phyloP scores from a whole-genome alignment of 2,797 vertebrate genomes.

The Sebastiscus albofasciatus region DNA sequence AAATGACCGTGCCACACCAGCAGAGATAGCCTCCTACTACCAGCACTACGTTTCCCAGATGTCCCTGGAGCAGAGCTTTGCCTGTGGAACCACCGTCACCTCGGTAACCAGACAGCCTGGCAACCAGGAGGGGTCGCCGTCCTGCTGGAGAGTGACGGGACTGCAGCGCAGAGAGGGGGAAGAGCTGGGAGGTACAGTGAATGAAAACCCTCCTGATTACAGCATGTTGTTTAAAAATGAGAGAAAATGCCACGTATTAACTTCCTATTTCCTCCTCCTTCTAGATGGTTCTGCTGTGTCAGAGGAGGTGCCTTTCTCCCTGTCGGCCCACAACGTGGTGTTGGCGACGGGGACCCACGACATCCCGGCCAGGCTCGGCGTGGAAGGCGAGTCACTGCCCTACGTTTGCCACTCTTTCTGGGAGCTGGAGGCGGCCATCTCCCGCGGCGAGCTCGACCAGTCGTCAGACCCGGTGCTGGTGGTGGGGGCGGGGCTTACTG shows the following conservation, averaged over 20 bases:
- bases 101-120: slow-evolving; percentile 68
- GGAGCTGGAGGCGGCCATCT: slow-evolving; percentile 83
- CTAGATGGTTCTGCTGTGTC: slow-evolving; percentile 54
- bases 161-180: slow-evolving; percentile 66
- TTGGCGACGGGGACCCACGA: slow-evolving; percentile 87
- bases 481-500: slow-evolving; percentile 85
- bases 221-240: not conserved
- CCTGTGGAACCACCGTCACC: slow-evolving; percentile 80
- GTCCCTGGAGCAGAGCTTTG: slow-evolving; percentile 82
- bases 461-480: slow-evolving; percentile 81
- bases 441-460: slow-evolving; percentile 72
- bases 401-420: slow-evolving; percentile 85
- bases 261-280: not conserved
- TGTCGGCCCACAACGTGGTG: slow-evolving; percentile 81
- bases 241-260: not conserved
- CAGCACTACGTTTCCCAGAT: slow-evolving; percentile 84
- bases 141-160: slow-evolving; percentile 74
- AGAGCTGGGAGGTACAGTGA: slow-evolving; percentile 58
- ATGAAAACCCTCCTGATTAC: not conserved
- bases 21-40: slow-evolving; percentile 87
- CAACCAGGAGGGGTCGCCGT: slow-evolving; percentile 31
- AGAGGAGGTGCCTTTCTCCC: slow-evolving; percentile 74
- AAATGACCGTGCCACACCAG: slow-evolving; percentile 85
- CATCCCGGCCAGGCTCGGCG: slow-evolving; percentile 78
- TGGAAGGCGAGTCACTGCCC: slow-evolving; percentile 83